A percentile compares a stretch with the other conserved stretches of the same genome.
Evolutionary conservation across 2,113 vertebrate species (phyloP).

Genomic region (Oryzias woworae): DNA sequence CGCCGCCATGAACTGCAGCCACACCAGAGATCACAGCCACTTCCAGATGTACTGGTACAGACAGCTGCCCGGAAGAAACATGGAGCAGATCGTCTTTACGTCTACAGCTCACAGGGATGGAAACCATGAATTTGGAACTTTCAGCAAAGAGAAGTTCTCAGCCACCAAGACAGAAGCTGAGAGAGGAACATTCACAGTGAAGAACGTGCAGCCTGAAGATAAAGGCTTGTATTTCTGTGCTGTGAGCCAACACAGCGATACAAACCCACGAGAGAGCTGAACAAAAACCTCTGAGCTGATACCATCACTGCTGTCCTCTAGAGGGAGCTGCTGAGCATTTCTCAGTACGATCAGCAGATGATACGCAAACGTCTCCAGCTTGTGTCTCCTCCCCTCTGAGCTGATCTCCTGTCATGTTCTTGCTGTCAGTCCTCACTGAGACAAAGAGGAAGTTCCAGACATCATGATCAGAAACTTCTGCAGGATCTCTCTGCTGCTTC

Average conservation of each 20-base stretch:
- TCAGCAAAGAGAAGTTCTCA: conserved; percentile 6
- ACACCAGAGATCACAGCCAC: background rate
- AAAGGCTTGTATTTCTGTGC: conserved; percentile 43
- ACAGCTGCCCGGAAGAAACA: background rate
- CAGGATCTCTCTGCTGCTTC: conserved; percentile 17
- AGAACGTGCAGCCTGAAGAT: too few relatives aligned
- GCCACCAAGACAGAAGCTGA: conserved; percentile 15
- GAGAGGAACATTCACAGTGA: conserved; percentile 1
- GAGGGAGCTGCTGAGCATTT: too few relatives aligned
- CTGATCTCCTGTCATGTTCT: rapidly evolving
- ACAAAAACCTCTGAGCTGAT: conserved; percentile 6
- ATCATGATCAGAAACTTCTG: conserved; percentile 18
- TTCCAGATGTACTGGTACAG: background rate
- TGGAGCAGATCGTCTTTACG: conserved; percentile 21
- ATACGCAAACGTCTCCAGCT: background rate
- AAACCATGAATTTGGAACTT: conserved; percentile 16
- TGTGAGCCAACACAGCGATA: conserved; percentile 29
- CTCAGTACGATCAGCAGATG: too few relatives aligned
- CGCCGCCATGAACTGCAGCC: background rate
- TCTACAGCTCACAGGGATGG: rapidly evolving
- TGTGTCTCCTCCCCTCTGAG: conserved; percentile 22
- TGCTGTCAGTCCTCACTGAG: conserved; percentile 13
- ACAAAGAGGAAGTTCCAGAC: conserved; percentile 7
- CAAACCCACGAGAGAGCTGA: background rate
- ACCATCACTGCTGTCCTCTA: too few relatives aligned